Evolutionary conservation across 2,888 invertebrate species (phyloP).

Genomic region (Oxytorus armatus): DNA sequence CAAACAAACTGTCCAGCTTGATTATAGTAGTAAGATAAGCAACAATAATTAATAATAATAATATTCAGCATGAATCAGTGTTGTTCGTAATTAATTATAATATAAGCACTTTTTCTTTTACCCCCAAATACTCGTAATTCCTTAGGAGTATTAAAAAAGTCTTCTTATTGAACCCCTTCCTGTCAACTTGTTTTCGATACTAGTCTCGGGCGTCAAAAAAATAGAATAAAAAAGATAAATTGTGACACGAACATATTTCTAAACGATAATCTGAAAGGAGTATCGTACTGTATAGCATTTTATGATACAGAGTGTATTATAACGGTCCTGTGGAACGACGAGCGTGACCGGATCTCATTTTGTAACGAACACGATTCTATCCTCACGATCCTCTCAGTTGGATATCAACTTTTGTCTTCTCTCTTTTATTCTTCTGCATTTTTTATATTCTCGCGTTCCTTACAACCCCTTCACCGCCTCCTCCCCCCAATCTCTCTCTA

Average conservation of each 20-base stretch:
- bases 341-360: slow-evolving; percentile 63
- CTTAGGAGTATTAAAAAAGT: too few relatives aligned
- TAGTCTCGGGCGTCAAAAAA: too few relatives aligned
- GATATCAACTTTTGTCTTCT: slow-evolving; percentile 36
- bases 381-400: slow-evolving; percentile 38
- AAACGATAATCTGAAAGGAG: not conserved
- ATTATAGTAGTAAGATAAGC: too few relatives aligned
- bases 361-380: slow-evolving; percentile 60
- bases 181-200: too few relatives aligned
- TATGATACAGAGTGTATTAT: slow-evolving; percentile 26
- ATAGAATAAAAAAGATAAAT: not conserved
- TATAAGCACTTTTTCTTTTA: too few relatives aligned
- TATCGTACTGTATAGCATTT: not conserved
- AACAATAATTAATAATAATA: too few relatives aligned
- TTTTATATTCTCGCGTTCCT: slow-evolving; percentile 3
- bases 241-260: not conserved
- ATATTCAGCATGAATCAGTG: too few relatives aligned
- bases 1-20: too few relatives aligned
- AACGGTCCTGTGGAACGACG: slow-evolving; percentile 52
- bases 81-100: too few relatives aligned
- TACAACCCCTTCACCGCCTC: not conserved
- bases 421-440: slow-evolving; percentile 12
- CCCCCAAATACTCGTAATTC: too few relatives aligned
- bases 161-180: too few relatives aligned
- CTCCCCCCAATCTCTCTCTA: slow-evolving; percentile 11